A percentile compares a stretch with the other conserved stretches of the same genome.
These are phyloP conservation scores for Clarias laeviceps DNA, from an alignment of 2,797 vertebrate species.

Conservation along the genomic window DNA sequence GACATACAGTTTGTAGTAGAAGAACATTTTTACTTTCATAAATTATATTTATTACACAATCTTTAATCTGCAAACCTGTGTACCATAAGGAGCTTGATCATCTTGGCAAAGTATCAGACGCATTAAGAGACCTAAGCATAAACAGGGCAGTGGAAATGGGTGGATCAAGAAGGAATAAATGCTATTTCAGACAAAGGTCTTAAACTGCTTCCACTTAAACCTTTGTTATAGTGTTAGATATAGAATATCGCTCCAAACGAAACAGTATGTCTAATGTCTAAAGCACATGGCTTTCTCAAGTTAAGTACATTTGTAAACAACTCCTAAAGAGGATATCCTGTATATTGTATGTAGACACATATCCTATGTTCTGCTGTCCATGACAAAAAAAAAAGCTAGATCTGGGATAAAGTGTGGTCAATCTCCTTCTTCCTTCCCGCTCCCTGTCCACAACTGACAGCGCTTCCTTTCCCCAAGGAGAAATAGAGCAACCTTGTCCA, in stretches of 20 bases:
- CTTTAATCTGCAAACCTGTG: not conserved
- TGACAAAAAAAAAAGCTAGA: not conserved
- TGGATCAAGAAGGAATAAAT: slow-evolving; percentile 26
- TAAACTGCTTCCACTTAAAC: not conserved
- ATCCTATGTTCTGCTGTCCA: slow-evolving; percentile 2
- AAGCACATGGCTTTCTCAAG: not conserved
- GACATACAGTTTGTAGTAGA: not conserved
- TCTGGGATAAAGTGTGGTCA: slow-evolving; percentile 22
- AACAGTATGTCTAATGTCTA: not conserved
- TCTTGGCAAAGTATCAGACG: not conserved
- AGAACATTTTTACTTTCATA: not conserved
- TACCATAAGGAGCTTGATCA: slow-evolving; percentile 3
- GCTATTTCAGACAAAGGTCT: slow-evolving; percentile 12
- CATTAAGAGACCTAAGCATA: not conserved
- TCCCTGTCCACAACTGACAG: slow-evolving; percentile 13
- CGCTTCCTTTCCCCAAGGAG: slow-evolving; percentile 26
- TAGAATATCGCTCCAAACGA: not conserved
- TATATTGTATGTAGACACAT: slow-evolving; percentile 8
- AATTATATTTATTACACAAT: not conserved
- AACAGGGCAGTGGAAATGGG: slow-evolving; percentile 17
- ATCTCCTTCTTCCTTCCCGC: slow-evolving; percentile 29
- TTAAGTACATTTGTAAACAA: not conserved
- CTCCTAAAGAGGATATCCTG: slow-evolving; percentile 31
- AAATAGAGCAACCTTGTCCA: slow-evolving; percentile 12
- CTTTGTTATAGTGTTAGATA: not conserved